Evolutionary conservation across 2,797 vertebrate species (phyloP), one percentile per base, ranked within the genome.

Genomic region (Galago senegalensis): DNA sequence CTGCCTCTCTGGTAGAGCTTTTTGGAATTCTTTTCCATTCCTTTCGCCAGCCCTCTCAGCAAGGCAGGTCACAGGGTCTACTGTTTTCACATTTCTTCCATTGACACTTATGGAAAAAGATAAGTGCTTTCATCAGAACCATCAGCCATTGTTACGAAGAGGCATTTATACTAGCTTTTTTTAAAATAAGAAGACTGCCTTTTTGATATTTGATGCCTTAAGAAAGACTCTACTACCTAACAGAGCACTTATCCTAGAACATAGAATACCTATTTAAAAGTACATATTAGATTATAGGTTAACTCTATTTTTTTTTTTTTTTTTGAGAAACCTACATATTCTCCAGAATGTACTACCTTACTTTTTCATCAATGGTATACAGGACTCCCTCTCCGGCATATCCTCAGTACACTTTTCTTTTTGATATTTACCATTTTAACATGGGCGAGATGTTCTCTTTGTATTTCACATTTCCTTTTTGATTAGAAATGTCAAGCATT

Each of bases 201-300:
- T 65, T 89, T 94, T 89, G 5, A 63, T 53, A 81, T 80, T 29
- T 84, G 17, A 81, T 81, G 11, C 61, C 11, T 94, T 93, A 29
- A 93, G 60, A 92, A 69, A 82, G n/a, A 61, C 29, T 46, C 29
- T 61, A 14, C 34, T 53, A 60, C 9, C 17, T 90, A 49, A 31
- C 31, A 67, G 5, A 67, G 18, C 17, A 80, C 23, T 34, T 80
- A 53, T 46, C 21, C 8, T 87, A 83, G n/a, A 34, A 85, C 18
- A 49, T 37, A 76, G 0, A 81, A 0, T 56, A 46, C 70, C 81
- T 87, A 49, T 53, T 95, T 87, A 84, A 82, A 95, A 93, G 84
- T 86, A 89, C 5, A 23, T 18, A 80, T 17, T 5, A 2, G 13
- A n/a, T 80, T 34, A 7, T 43, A 40, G 12, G 14, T 23, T 46